These are phyloP conservation scores for Apamea sordens DNA, from an alignment of 2,888 invertebrate genomes.

Conservation along the genomic window DNA sequence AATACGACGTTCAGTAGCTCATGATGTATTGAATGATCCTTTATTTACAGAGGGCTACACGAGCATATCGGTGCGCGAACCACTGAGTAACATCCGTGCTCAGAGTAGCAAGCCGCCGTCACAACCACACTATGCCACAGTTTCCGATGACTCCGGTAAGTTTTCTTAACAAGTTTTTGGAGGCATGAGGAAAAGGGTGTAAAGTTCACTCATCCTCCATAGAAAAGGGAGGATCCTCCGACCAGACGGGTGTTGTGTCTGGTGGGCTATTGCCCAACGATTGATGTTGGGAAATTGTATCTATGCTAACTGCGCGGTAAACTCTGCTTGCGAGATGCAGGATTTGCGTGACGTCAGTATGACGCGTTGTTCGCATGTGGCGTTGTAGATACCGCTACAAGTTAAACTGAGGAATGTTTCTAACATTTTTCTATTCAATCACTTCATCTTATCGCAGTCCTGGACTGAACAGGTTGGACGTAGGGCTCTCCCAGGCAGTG, in stretches of 20 bases:
- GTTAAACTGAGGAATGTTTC: background rate
- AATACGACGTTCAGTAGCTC: background rate
- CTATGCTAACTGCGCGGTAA: too few relatives aligned
- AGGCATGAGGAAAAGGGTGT: too few relatives aligned
- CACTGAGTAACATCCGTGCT: constrained; percentile 92
- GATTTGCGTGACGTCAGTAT: too few relatives aligned
- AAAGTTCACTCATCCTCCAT: too few relatives aligned
- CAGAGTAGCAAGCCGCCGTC: constrained; percentile 90
- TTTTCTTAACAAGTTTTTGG: too few relatives aligned
- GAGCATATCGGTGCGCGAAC: constrained; percentile 97
- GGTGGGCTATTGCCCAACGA: too few relatives aligned
- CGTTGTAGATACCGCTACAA: too few relatives aligned
- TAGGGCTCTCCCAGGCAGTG: background rate
- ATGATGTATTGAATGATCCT: background rate
- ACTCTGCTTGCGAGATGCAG: too few relatives aligned
- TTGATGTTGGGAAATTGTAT: too few relatives aligned
- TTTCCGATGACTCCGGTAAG: constrained; percentile 96
- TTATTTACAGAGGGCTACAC: constrained; percentile 95
- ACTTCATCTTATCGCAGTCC: background rate
- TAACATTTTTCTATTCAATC: background rate
- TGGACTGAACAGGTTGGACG: background rate
- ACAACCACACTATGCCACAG: constrained; percentile 95
- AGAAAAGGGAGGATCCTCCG: too few relatives aligned
- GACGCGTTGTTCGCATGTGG: too few relatives aligned
- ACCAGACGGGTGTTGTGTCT: too few relatives aligned